Conservation (phyloP, 2,797 vertebrate genomes). For the Mallotus villosus region DNA sequence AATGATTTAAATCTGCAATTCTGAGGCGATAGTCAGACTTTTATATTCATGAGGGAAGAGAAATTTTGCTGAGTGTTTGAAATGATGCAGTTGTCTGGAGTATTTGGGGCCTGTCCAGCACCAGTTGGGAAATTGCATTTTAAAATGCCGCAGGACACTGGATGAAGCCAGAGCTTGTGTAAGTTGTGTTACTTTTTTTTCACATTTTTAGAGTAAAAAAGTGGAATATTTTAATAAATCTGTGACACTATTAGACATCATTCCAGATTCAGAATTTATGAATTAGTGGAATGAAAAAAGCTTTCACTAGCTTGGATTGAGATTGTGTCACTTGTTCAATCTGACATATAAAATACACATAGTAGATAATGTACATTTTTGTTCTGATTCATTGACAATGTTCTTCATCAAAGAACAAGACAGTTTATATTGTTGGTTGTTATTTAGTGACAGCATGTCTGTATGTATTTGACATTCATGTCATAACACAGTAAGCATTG, state of each 20-base stretch:
- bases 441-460: no score
- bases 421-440: no score
- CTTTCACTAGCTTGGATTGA: no score
- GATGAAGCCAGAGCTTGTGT: not conserved
- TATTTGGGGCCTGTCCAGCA: conserved; percentile 20
- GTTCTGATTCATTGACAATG: no score
- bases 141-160: conserved; percentile 19
- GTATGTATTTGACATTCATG: no score
- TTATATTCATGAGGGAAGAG: conserved; percentile 29
- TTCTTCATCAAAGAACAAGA: no score
- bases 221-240: no score
- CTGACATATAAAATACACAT: no score
- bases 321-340: no score
- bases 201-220: not conserved
- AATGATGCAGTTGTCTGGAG: conserved; percentile 24
- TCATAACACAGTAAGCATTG: no score
- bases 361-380: no score
- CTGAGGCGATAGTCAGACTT: conserved; percentile 29
- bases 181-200: not conserved
- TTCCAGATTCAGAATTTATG: not conserved
- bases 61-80: conserved; percentile 39
- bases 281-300: no score
- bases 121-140: conserved; percentile 20
- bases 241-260: not conserved
- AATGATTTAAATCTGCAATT: conserved; percentile 43